Evolutionary conservation across 2,888 invertebrate species (phyloP), one percentile per base, ranked within the genome.

Genomic region (Drosophila anceps): DNA sequence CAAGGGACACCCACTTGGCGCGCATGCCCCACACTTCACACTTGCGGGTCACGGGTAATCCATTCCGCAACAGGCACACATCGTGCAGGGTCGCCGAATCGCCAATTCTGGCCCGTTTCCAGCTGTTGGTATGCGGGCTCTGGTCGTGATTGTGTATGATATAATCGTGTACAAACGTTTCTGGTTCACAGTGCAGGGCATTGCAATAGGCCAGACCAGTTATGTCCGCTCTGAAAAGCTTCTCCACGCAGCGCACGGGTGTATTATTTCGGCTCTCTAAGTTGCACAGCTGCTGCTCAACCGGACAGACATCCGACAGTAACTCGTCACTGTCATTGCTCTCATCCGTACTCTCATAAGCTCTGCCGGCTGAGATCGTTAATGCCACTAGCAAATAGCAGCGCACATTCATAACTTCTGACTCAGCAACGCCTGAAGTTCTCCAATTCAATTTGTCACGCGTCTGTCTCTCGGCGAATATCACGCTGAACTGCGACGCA

Each of bases 11-110:
- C 96, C 96, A 96, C 15, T 64, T 54, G 27, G 88, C 83, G 18
- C 94, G 94, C 9, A 93, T 81, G 71, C 94, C 94, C 58, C 94
- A 92, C n/a, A 95, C 94, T 8, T 82, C 68, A 79, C 96, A 96
- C 55, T 91, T 91, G 77, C 95, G 92, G 15, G 93, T 94, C 8
- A 95, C 94, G 0, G 95, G 95, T 61, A 95, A 90, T 8, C 95
- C 95, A 83, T 95, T 94, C 4, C 90, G 86, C 84, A 94, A 93
- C 18, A 95, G 91, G 76, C 96, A 96, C 2, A 91, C 69, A 24
- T 91, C 84, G 5, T 79, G 82, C 5, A 91, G 59, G 0, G 94
- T 93, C 8, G 94, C 93, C 39, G 93, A 93, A 59, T 94, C 93
- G 1, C 94, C 94, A 50, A 95, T 93, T 29, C 71, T 60, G 1